Evolutionary conservation across 2,113 vertebrate genomes (phyloP).

Genomic region (Corvus moneduloides): DNA sequence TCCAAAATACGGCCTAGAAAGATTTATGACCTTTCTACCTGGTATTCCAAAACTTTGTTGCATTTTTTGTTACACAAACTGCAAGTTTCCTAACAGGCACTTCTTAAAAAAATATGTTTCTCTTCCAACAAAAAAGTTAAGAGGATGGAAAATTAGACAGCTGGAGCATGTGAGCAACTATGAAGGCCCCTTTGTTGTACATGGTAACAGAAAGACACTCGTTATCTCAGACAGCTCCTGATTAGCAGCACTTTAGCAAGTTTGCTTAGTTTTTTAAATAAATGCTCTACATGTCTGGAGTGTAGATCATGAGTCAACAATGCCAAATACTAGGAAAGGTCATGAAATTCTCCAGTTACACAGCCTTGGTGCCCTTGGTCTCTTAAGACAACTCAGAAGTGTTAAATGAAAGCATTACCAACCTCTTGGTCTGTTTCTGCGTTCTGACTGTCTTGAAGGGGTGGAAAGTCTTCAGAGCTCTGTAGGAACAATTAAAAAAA

Average conservation of each 20-base stretch:
- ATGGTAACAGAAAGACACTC: neutral
- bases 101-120: neutral
- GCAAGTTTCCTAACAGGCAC: neutral
- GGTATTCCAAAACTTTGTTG: neutral
- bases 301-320: neutral
- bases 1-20: neutral
- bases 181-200: neutral
- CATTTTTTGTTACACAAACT: neutral
- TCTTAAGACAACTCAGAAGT: neutral
- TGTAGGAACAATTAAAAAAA: constrained; percentile 30
- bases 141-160: neutral
- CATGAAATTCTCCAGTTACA: neutral
- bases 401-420: constrained; percentile 21
- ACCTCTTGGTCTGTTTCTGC: constrained; percentile 80
- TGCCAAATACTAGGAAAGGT: neutral
- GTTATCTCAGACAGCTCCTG: neutral
- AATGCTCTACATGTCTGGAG: neutral
- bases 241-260: neutral
- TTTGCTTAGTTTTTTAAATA: neutral
- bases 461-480: constrained; percentile 51
- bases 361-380: rapidly evolving
- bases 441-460: constrained; percentile 33
- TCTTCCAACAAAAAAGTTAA: neutral
- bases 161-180: neutral
- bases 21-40: neutral